Conservation (phyloP, 2,797 vertebrate genomes). For the Trichosurus vulpecula region DNA sequence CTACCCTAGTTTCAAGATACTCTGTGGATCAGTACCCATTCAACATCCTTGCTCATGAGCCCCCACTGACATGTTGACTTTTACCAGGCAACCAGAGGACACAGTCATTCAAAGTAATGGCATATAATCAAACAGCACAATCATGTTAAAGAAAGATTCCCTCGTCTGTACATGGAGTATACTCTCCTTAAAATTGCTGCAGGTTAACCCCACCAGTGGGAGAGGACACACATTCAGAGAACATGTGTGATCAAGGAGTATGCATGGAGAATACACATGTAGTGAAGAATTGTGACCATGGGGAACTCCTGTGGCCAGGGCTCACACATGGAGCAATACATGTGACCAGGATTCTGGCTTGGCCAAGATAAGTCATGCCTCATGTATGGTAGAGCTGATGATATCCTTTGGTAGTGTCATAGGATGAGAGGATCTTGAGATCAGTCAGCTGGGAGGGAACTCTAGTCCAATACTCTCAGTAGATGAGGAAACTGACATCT, state of each 20-base stretch:
- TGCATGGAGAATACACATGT: not conserved
- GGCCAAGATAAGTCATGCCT: not conserved
- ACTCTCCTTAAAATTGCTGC: not conserved
- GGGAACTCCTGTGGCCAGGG: not conserved
- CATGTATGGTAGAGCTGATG: not conserved
- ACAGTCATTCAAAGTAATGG: not conserved
- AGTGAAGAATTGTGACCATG: not conserved
- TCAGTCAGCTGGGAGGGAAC: not conserved
- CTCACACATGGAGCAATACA: not conserved
- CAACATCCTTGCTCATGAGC: not conserved
- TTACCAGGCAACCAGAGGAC: not conserved
- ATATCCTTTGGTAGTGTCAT: not conserved
- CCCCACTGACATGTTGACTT: not conserved
- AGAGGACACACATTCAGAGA: not conserved
- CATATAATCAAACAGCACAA: not conserved
- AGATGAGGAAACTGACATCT: not conserved
- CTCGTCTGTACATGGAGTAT: not conserved
- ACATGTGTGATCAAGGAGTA: not conserved
- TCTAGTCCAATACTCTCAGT: not conserved
- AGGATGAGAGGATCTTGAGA: not conserved
- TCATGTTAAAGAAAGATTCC: not conserved
- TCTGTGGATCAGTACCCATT: not conserved
- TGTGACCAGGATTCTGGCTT: not conserved
- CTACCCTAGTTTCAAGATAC: not conserved
- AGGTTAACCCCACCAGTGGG: not conserved